Percentiles rank a stretch among this genome's conserved stretches.
These are phyloP conservation scores for Cathartes aura DNA, from an alignment of 2,113 vertebrate species.

Conservation along the genomic window DNA sequence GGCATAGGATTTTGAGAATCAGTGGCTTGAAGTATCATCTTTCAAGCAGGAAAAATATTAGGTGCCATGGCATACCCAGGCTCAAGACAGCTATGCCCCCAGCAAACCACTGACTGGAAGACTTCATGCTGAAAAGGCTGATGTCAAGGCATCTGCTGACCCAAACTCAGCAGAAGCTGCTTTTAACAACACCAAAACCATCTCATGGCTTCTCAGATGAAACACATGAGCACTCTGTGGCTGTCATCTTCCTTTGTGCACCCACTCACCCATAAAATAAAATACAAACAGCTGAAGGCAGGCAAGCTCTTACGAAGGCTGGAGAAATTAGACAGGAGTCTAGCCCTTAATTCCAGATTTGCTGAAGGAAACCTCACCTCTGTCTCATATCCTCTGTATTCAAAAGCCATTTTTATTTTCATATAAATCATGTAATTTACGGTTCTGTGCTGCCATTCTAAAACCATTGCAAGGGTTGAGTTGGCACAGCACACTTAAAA, in stretches of 20 bases:
- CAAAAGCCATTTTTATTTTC: conserved; percentile 25
- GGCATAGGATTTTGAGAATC: background rate
- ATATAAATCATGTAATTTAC: background rate
- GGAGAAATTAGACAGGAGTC: background rate
- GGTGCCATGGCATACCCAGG: background rate
- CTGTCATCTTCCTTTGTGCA: background rate
- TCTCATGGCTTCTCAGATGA: background rate
- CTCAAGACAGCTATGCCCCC: background rate
- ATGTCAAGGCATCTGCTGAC: background rate
- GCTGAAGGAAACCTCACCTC: conserved; percentile 40
- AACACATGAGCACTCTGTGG: background rate
- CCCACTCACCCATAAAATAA: conserved; percentile 29
- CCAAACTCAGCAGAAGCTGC: background rate
- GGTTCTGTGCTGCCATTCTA: background rate
- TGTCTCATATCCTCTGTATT: conserved; percentile 41
- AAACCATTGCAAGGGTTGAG: background rate
- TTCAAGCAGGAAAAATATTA: background rate
- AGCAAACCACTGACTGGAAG: background rate
- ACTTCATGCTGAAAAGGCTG: background rate
- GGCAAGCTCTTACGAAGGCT: background rate
- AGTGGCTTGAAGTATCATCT: background rate
- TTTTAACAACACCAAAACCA: background rate
- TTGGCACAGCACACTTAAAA: background rate
- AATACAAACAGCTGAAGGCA: conserved; percentile 3
- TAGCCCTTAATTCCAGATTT: conserved; percentile 15